Percentiles rank a stretch among this genome's conserved stretches.
These are phyloP conservation scores for Gerris buenoi DNA, from an alignment of 1,140 invertebrate species.

Conservation along the genomic window DNA sequence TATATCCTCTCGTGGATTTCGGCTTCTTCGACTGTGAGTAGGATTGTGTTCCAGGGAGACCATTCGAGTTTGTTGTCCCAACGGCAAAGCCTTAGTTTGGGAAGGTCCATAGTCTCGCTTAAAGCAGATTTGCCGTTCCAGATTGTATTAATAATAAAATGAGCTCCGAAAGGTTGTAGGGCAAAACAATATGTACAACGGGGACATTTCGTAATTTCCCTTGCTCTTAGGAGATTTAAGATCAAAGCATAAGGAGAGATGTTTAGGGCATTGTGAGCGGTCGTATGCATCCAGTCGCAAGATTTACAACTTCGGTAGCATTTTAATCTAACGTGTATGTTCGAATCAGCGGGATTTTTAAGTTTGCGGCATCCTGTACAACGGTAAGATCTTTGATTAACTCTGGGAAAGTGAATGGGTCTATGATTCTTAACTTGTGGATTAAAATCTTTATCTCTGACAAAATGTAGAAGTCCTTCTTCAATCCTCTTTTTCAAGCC, in stretches of 20 bases:
- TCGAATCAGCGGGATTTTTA: background rate
- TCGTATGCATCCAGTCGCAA: background rate
- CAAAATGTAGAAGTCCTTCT: background rate
- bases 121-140: background rate
- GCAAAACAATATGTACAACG: background rate
- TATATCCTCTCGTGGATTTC: slow-evolving; percentile 33
- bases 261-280: background rate
- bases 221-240: background rate
- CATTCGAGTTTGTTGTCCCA: slow-evolving; percentile 42
- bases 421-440: background rate
- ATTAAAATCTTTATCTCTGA: slow-evolving; percentile 2
- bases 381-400: background rate
- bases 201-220: background rate
- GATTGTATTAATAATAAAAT: background rate
- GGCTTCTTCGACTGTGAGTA: slow-evolving; percentile 45
- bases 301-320: background rate
- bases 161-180: background rate
- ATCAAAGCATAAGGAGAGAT: background rate
- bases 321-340: background rate
- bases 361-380: background rate
- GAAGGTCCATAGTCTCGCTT: background rate
- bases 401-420: background rate
- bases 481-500: slow-evolving; percentile 1
- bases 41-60: slow-evolving; percentile 56
- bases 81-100: slow-evolving; percentile 36